phyloP scores from a whole-genome alignment of 1,140 invertebrate species.

The Ceratosolen fusciceps region DNA sequence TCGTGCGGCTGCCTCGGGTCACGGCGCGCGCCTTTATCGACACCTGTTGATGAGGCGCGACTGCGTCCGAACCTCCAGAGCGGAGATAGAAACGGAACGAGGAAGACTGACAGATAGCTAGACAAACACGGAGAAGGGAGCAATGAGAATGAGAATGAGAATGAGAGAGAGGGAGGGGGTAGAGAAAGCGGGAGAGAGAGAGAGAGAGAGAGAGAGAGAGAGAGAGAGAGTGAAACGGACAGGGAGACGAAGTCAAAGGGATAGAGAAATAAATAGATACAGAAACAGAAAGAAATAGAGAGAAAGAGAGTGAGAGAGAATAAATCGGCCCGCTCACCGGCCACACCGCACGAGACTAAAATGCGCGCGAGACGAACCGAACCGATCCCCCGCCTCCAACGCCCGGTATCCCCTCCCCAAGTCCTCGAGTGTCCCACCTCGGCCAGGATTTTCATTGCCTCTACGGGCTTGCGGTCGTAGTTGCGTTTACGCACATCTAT shows the following conservation, averaged over 20 bases:
- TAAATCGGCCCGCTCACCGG: conserved; percentile 11
- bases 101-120: background rate
- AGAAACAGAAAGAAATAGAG: background rate
- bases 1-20: conserved; percentile 15
- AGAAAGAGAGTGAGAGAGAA: background rate
- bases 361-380: conserved; percentile 14
- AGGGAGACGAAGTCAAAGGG: background rate
- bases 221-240: background rate
- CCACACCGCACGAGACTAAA: conserved; percentile 34
- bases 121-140: no score
- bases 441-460: background rate
- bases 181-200: background rate
- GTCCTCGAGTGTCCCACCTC: conserved; percentile 5
- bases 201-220: background rate
- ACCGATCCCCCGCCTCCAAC: background rate
- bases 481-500: conserved; percentile 3
- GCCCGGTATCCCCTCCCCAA: background rate
- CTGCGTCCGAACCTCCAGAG: background rate
- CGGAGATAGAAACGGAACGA: background rate
- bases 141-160: background rate
- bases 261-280: background rate
- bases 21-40: conserved; percentile 12
- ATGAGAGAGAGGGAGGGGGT: background rate
- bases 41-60: conserved; percentile 26
- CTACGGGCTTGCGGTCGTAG: background rate